phyloP scores from a whole-genome alignment of 2,888 invertebrate species.

The Eucriotettix oculatus region DNA sequence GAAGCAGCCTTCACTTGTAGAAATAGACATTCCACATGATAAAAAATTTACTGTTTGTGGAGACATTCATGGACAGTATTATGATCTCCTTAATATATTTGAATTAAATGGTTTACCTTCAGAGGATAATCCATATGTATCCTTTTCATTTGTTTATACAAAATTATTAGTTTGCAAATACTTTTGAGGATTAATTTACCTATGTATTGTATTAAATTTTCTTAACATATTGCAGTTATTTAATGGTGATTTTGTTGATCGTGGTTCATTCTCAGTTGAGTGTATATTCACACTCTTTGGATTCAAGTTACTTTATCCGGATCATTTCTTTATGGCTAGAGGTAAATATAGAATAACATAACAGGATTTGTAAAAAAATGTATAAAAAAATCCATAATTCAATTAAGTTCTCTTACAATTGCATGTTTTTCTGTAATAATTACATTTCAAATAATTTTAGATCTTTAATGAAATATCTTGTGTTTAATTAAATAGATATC shows the following conservation, averaged over 20 bases:
- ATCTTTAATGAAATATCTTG: no score
- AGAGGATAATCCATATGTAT: constrained; percentile 83
- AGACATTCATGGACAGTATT: constrained; percentile 98
- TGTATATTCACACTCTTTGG: constrained; percentile 96
- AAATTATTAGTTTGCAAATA: background rate
- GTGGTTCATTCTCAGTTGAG: constrained; percentile 98
- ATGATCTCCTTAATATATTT: constrained; percentile 95
- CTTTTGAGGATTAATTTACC: background rate
- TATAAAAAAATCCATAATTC: no score
- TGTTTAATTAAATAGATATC: no score
- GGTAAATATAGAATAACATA: constrained; percentile 38
- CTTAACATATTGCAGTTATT: constrained; percentile 44
- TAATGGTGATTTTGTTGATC: constrained; percentile 98
- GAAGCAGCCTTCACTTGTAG: constrained; percentile 73
- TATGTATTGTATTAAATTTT: background rate
- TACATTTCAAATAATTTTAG: no score
- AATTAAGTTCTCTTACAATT: no score
- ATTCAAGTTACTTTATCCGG: constrained; percentile 87
- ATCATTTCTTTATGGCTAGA: constrained; percentile 94
- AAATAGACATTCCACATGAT: constrained; percentile 71
- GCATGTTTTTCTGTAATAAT: no score
- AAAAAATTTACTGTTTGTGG: constrained; percentile 96
- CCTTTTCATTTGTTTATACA: constrained; percentile 19
- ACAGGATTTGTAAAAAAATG: no score
- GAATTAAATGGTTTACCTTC: constrained; percentile 92